These are phyloP conservation scores for Yponomeuta cagnagella DNA, from an alignment of 2,888 invertebrate genomes.

Conservation along the genomic window DNA sequence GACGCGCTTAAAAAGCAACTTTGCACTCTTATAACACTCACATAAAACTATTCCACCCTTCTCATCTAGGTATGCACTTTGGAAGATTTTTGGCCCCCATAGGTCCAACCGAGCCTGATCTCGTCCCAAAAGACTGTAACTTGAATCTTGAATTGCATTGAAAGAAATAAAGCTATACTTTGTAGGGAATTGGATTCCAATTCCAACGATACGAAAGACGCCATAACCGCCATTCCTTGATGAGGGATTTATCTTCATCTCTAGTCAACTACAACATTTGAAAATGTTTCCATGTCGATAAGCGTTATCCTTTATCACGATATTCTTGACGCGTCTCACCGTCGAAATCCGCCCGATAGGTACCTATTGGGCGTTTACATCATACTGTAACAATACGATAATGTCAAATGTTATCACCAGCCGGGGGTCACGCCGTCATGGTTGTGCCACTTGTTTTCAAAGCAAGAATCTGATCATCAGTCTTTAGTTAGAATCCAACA, in stretches of 20 bases:
- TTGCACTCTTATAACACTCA: too few species aligned
- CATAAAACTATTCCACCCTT: too few species aligned
- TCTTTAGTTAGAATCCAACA: background rate
- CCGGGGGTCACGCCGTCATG: slow-evolving; percentile 1
- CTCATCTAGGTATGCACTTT: too few species aligned
- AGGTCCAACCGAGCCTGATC: background rate
- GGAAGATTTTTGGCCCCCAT: too few species aligned
- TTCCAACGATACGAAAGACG: background rate
- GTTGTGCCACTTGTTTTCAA: background rate
- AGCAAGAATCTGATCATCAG: background rate
- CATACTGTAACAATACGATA: slow-evolving; percentile 35
- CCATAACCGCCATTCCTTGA: background rate
- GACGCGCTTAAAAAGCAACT: too few species aligned
- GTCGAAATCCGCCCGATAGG: background rate
- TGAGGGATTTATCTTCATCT: background rate
- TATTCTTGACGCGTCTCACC: background rate
- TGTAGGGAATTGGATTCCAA: too few species aligned
- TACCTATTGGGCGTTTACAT: slow-evolving; percentile 40
- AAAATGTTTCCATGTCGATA: background rate
- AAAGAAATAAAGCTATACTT: too few species aligned
- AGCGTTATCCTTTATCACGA: background rate
- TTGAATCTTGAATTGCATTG: background rate
- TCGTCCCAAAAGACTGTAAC: background rate
- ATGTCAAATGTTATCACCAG: slow-evolving; percentile 50
- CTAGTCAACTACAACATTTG: background rate